These are phyloP conservation scores for Phoenicopterus ruber DNA, from an alignment of 2,113 vertebrate genomes.

Conservation along the genomic window DNA sequence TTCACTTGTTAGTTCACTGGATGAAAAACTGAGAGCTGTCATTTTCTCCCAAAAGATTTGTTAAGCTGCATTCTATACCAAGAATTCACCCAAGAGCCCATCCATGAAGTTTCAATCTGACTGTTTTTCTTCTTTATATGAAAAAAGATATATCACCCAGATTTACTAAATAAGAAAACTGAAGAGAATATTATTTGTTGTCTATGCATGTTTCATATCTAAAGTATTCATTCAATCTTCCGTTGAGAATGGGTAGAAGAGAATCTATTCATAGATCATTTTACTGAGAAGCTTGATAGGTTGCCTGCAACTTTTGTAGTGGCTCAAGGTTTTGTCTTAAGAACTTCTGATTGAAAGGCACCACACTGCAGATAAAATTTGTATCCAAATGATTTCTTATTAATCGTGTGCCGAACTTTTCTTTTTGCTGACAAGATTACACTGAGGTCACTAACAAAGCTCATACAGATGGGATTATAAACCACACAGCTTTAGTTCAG, in stretches of 20 bases:
- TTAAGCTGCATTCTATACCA: neutral
- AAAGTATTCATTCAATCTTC: constrained; percentile 9
- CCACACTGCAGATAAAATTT: neutral
- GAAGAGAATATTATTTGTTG: constrained; percentile 15
- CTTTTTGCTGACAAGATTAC: neutral
- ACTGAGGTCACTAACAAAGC: neutral
- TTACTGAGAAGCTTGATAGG: neutral
- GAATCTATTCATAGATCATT: neutral
- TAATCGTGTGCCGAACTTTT: neutral
- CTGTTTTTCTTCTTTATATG: neutral
- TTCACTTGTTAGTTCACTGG: neutral
- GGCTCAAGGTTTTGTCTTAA: neutral
- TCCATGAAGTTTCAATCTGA: neutral
- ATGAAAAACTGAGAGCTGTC: constrained; percentile 14
- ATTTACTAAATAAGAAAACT: neutral
- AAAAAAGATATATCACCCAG: neutral
- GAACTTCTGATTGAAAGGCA: neutral
- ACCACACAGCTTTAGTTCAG: neutral
- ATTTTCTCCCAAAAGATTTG: constrained; percentile 19
- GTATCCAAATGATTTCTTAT: neutral
- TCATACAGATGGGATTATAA: neutral
- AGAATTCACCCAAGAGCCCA: neutral
- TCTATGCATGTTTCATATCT: neutral
- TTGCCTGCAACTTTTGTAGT: neutral
- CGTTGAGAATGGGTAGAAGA: neutral